These are phyloP conservation scores for Sebastes diploproa DNA, from an alignment of 2,797 vertebrate species.

Conservation along the genomic window DNA sequence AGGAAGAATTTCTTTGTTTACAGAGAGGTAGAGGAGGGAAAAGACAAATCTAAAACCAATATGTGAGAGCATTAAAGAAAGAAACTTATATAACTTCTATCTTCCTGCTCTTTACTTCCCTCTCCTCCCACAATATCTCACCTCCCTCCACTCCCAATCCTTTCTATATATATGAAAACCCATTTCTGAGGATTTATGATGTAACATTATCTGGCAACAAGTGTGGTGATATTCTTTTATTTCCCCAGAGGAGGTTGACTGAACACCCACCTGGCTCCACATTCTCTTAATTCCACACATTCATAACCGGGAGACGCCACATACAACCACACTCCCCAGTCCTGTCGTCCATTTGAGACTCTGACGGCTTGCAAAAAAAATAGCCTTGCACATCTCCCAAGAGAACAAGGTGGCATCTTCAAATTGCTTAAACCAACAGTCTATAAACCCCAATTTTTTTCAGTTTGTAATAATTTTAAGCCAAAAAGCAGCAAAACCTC, in stretches of 20 bases:
- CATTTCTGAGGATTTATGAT: constrained; percentile 31
- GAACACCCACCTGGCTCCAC: not conserved
- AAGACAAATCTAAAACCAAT: constrained; percentile 17
- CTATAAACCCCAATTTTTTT: not conserved
- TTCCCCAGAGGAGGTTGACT: constrained; percentile 7
- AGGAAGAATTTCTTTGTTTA: constrained; percentile 44
- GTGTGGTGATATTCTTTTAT: constrained; percentile 8
- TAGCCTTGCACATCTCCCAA: not conserved
- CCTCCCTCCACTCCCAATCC: not conserved
- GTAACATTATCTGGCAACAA: not conserved
- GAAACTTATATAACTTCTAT: not conserved
- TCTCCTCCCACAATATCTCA: not conserved
- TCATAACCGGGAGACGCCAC: not conserved
- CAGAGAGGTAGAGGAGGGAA: constrained; percentile 14
- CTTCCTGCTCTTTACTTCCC: not conserved
- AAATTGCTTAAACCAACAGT: not conserved
- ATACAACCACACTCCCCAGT: not conserved
- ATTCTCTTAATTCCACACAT: constrained; percentile 11
- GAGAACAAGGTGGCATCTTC: not conserved
- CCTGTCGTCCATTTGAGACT: not conserved
- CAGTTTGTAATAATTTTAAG: not conserved
- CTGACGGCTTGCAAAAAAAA: too few relatives aligned
- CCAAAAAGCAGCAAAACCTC: not conserved
- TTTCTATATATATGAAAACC: constrained; percentile 10
- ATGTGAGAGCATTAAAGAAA: not conserved